Percentiles rank a stretch among this genome's conserved stretches.
Conservation (phyloP, 2,797 vertebrate species). For the Danio aesculapii region DNA sequence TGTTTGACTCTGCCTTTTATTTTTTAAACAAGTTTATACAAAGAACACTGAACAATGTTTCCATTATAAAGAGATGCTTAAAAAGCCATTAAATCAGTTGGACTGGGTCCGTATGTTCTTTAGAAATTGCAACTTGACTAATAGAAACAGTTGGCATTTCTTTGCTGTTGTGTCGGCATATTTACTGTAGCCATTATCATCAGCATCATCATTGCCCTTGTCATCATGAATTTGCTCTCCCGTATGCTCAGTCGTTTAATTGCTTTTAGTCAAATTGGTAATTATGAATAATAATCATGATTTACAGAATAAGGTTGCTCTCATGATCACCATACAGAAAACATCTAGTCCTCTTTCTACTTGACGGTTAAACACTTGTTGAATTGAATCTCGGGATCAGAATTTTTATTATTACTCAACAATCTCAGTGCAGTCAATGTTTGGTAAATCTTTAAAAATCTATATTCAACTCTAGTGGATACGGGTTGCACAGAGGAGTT, state of each 20-base stretch:
- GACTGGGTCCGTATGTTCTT: conserved; percentile 20
- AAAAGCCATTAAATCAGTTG: conserved; percentile 54
- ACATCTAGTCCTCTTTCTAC: background rate
- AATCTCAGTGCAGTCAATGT: background rate
- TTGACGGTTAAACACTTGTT: background rate
- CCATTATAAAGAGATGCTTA: conserved; percentile 62
- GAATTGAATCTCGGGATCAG: background rate
- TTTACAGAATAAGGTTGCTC: background rate
- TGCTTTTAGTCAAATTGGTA: background rate
- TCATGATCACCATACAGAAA: conserved; percentile 21
- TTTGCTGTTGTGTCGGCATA: conserved; percentile 17
- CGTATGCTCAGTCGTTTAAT: background rate
- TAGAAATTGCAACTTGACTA: conserved; percentile 48
- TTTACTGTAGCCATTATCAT: conserved; percentile 18
- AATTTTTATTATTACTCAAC: background rate
- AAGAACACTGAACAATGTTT: conserved; percentile 64
- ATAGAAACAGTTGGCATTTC: conserved; percentile 44
- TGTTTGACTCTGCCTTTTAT: conserved; percentile 58
- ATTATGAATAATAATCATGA: no score
- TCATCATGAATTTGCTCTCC: background rate
- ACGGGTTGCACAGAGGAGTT: no score
- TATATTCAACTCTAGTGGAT: background rate
- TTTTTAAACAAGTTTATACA: conserved; percentile 69
- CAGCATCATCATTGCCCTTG: conserved; percentile 31
- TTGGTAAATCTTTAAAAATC: background rate